Conservation (phyloP, 2,888 invertebrate genomes). For the Acleris cristana region DNA sequence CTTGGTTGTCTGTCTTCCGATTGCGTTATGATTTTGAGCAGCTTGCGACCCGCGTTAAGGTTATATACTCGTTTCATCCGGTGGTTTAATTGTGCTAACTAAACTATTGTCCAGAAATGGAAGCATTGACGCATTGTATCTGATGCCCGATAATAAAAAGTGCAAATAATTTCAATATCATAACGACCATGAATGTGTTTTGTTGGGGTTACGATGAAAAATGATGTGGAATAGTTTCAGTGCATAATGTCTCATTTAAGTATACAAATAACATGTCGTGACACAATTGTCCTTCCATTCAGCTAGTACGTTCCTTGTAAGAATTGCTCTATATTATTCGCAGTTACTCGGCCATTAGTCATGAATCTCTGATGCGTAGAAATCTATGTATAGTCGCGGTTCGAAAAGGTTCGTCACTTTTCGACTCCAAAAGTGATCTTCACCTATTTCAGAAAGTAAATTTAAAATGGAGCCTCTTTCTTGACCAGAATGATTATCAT, state of each 20-base stretch:
- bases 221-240: constrained; percentile 52
- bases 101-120: constrained; percentile 64
- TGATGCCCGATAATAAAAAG: constrained; percentile 55
- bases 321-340: background rate
- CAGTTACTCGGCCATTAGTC: too few relatives aligned
- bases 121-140: constrained; percentile 67
- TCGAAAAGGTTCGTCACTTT: too few relatives aligned
- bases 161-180: constrained; percentile 74
- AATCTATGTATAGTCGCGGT: too few relatives aligned
- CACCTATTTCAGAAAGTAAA: too few relatives aligned
- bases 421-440: too few relatives aligned
- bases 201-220: constrained; percentile 62
- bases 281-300: constrained; percentile 29
- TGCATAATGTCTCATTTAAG: constrained; percentile 42
- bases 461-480: too few relatives aligned
- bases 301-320: constrained; percentile 19
- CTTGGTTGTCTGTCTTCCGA: constrained; percentile 48
- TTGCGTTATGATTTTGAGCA: constrained; percentile 47
- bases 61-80: constrained; percentile 62
- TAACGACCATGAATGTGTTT: constrained; percentile 73
- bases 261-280: constrained; percentile 25
- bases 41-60: constrained; percentile 47
- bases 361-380: too few relatives aligned
- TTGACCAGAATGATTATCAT: too few relatives aligned
- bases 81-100: constrained; percentile 66